A percentile compares a stretch with the other conserved stretches of the same genome.
Evolutionary conservation across 2,888 invertebrate genomes (phyloP).

Genomic region (Synergus itoensis): DNA sequence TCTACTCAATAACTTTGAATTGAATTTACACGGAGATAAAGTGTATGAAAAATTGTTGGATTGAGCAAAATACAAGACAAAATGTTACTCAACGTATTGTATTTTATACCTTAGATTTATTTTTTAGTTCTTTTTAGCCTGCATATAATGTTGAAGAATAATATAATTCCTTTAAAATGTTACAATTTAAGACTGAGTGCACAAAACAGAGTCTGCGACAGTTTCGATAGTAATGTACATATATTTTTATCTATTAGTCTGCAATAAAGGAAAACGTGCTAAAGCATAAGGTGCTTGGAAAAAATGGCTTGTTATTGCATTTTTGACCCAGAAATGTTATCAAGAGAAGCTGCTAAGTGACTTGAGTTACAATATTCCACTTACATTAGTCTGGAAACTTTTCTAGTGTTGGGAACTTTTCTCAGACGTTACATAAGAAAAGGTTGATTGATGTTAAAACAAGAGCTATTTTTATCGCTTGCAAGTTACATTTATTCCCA

Average conservation of each 20-base stretch:
- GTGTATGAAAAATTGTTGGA: too few species aligned
- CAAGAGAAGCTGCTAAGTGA: not conserved
- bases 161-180: not conserved
- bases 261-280: not conserved
- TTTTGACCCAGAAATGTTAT: slow-evolving; percentile 37
- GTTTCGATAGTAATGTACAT: not conserved
- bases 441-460: too few species aligned
- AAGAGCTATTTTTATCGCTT: not conserved
- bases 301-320: slow-evolving; percentile 21
- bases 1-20: too few species aligned
- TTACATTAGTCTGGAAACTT: not conserved
- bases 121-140: not conserved
- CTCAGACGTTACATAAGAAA: not conserved
- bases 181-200: not conserved
- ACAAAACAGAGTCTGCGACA: not conserved
- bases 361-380: not conserved
- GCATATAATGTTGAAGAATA: not conserved
- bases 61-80: not conserved
- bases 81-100: not conserved
- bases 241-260: slow-evolving; percentile 12
- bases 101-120: not conserved
- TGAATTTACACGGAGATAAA: too few species aligned
- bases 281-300: not conserved
- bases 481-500: not conserved
- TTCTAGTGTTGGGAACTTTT: not conserved